Base-by-base conservation (phyloP, 2,113 vertebrate species). In the Alexandromys fortis region DNA sequence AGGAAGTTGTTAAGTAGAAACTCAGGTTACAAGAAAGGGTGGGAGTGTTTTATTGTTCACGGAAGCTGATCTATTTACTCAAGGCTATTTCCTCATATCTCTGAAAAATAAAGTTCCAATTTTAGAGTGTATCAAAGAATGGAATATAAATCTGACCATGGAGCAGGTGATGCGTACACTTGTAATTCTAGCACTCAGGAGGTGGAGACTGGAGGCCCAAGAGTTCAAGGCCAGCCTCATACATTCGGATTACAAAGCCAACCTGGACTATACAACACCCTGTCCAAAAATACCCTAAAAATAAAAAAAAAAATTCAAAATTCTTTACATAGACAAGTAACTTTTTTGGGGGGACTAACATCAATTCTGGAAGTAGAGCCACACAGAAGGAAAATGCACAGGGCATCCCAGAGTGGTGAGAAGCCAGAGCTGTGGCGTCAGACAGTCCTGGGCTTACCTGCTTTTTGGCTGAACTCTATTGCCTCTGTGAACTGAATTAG, bases 31-130 rank as follows among this genome's bases (percentile, higher is more conserved):
- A 72, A 87, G n/a, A 70, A 87, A 52, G 70, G 45, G 13, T 86
- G 83, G 0, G 38, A 58, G 35, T 88, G 49, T 42, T 88, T 49
- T 47, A 24, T n/a, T 96, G 58, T 61, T 78, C 38, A 55, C 35
- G 83, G 72, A 85, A 79, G 76, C 1, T 86, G 22, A 76, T 63
- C 26, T 86, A 91, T 33, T 72, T 73, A 77, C 33, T 7, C 45
- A 90, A 49, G n/a, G 35, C 55, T 86, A 47, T 78, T 70, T 42
- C 67, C 38, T 14, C 33, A 94, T 28, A 7, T 4, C 35, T 55
- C 5, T 8, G 24, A 96, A 86, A 86, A 89, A 55, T 70, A 76
- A 92, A 96, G 65, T 73, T 83, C 89, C 35, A 63, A 78, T 52
- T 94, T 92, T 38, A 79, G 65, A 88, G 26, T 72, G 0, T 42